Evolutionary conservation across 2,113 vertebrate species (phyloP), one percentile per base, ranked within the genome.

Genomic region (Lamprologus tigripictilis): DNA sequence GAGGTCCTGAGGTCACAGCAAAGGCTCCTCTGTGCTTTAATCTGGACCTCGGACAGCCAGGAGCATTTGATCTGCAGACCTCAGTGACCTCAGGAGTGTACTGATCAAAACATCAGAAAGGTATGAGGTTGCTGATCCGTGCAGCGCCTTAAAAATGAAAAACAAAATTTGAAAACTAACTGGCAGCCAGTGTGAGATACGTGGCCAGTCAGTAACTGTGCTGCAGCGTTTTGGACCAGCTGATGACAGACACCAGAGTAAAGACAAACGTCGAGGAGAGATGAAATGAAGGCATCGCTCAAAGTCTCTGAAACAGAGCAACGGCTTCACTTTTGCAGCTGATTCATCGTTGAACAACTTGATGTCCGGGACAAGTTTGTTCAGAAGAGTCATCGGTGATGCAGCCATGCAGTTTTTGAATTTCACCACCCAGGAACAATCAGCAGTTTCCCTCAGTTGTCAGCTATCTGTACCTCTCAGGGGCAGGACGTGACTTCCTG

Each of bases 401-500:
- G 61, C 61, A 37, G 33, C 33, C 61, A 37, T 35, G 61, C 33
- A 1, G 61, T 5, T 37, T 37, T 66, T 7, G 10, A 3, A 5
- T 37, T 66, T 66, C 61, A 66, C 61, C 61, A 12, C 61, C 61
- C 33, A 31, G 8, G 57, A 16, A 31, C 57, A 63, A 2, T 63
- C 58, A 19, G 5, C 28, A 63, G 17, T 19, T 63, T 63, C 58
- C 17, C 31, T 35, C 17, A 63, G 31, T 63, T 7, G 58, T 63
- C 17, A n/a, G 2, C 31, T 3, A 35, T 63, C 58, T 63, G 58
- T 19, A 63, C 58, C 7, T 35, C 58, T 63, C 58, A 63, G 58
- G 31, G 17, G 31, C 31, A 63, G 58, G 58, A 63, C 58, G 0
- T 0, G 58, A 7, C 17, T 63, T 63, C 31, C 6, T 11, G 58